Evolutionary conservation across 2,113 vertebrate genomes (phyloP), one percentile per base, ranked within the genome.

Genomic region (Talpa occidentalis): DNA sequence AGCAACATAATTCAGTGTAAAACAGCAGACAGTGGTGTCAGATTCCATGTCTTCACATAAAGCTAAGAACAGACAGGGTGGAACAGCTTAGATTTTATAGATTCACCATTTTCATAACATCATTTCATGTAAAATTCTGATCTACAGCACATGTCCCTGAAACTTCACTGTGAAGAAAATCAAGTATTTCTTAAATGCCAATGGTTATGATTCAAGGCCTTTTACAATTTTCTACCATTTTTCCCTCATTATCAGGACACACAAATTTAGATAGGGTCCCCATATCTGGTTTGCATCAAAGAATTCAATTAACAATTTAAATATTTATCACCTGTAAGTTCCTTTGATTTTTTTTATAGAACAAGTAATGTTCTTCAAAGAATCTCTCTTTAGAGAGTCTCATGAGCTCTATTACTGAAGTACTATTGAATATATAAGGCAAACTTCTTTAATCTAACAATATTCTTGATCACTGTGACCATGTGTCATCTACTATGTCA

Each of bases 31-130:
- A 87, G 35, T 44, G 21, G 30, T 37, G 30, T 59, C 37, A 93
- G 79, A 76, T 79, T 52, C 32, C 35, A 62, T 96, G 82, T 90
- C 47, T 87, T 85, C n/a, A 59, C 47, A 4, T n/a, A 90, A 73
- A 94, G 21, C 52, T 73, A 42, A 82, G 76, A 81, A 70, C 10
- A 80, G 79, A 64, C 77, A 95, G 44, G 16, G 47, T 44, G 35
- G 19, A 56, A 56, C n/a, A 83, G 73, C n/a, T 66, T 67, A 22
- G 17, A 92, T 59, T 91, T 83, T 69, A 87, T 87, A 86, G 30
- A 78, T 19, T 91, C 37, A 54, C 69, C 52, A 83, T 86, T 94
- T 81, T 83, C 62, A 80, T 88, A 82, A 40, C 28, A 74, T 92
- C 35, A n/a, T 49, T 62, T 84, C 81, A 88, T 85, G 56, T 81